phyloP scores from a whole-genome alignment of 2,888 invertebrate genomes.

The Diarsia mendica region DNA sequence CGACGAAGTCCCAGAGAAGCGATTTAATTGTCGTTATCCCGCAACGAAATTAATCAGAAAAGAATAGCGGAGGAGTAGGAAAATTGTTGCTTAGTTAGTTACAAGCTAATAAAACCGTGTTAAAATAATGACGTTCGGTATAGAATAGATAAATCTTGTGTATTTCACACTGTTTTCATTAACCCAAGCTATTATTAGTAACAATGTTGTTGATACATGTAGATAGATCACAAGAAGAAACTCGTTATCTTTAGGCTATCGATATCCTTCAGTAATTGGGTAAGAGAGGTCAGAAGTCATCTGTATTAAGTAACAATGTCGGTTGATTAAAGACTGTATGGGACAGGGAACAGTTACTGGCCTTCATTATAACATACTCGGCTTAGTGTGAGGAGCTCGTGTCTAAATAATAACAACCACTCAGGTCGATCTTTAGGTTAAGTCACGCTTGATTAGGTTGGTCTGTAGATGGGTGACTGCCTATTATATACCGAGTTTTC shows the following conservation, averaged over 20 bases:
- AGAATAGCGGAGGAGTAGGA: too few relatives aligned
- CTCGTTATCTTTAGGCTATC: neutral
- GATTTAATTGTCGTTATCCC: too few relatives aligned
- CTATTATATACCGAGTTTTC: neutral
- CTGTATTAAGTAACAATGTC: neutral
- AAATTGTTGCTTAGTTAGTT: neutral
- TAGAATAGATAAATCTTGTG: neutral
- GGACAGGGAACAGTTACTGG: neutral
- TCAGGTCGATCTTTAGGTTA: neutral
- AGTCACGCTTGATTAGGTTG: neutral
- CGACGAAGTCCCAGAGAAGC: too few relatives aligned
- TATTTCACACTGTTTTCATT: neutral
- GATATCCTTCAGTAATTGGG: conserved; percentile 20
- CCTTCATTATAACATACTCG: neutral
- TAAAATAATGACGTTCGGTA: neutral
- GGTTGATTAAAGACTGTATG: neutral
- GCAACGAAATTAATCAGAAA: too few relatives aligned
- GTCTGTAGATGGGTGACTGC: neutral
- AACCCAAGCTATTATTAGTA: neutral
- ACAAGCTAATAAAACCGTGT: neutral
- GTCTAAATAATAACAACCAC: neutral
- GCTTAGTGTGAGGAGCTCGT: neutral
- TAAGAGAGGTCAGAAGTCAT: neutral
- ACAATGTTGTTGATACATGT: neutral
- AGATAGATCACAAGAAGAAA: neutral